Percentiles rank a stretch among this genome's conserved stretches.
These are phyloP conservation scores for Otis tarda DNA, from an alignment of 2,113 vertebrate species.

Conservation along the genomic window DNA sequence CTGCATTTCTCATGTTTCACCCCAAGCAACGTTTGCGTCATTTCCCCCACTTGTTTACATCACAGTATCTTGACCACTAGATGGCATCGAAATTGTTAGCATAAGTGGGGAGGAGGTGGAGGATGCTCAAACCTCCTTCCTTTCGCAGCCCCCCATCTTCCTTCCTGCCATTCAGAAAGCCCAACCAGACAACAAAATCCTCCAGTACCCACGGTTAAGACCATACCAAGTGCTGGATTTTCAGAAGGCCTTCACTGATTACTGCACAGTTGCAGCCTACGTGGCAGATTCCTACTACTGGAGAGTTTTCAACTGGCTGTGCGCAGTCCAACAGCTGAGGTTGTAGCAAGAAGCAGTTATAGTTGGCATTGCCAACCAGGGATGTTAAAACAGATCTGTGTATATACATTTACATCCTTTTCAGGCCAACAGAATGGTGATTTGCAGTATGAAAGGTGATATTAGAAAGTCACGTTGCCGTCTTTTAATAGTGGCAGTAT, in stretches of 20 bases:
- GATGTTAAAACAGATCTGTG: not conserved
- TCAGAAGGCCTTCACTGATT: not conserved
- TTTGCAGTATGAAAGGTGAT: not conserved
- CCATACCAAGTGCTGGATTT: not conserved
- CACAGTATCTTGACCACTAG: not conserved
- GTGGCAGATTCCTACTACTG: not conserved
- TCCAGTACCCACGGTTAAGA: not conserved
- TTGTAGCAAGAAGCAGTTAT: not conserved
- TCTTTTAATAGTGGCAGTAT: not conserved
- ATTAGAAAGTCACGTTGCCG: not conserved
- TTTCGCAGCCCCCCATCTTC: not conserved
- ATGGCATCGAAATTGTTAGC: slow-evolving; percentile 19
- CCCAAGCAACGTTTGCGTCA: not conserved
- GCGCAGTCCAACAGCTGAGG: not conserved
- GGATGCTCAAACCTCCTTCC: not conserved
- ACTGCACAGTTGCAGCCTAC: not conserved
- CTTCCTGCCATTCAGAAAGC: not conserved
- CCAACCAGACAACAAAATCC: not conserved
- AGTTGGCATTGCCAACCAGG: not conserved
- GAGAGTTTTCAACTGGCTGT: not conserved
- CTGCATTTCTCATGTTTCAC: not conserved
- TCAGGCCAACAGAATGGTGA: not conserved
- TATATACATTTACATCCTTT: not conserved
- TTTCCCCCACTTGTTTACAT: not conserved
- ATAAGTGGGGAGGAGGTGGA: not conserved